Evolutionary conservation across 53 echinoderm and acorn worm genomes (phyloP).

Genomic region (Echinometra lucunter): DNA sequence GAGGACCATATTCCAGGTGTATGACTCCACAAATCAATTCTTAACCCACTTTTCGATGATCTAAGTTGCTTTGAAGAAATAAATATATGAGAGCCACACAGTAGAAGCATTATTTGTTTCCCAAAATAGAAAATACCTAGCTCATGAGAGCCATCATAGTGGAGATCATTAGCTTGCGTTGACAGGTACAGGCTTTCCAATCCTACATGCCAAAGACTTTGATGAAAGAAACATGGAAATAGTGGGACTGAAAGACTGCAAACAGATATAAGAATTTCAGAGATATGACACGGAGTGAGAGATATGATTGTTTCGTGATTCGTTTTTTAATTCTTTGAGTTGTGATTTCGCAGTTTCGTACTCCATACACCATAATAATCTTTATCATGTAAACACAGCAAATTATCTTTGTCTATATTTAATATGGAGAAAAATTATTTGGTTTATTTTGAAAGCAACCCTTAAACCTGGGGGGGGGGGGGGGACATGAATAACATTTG

Average conservation of each 20-base stretch:
- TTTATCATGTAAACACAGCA: no score
- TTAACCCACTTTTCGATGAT: slow-evolving; percentile 6
- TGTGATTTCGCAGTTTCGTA: no score
- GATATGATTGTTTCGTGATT: no score
- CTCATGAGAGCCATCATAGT: slow-evolving; percentile 26
- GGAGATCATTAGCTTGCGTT: slow-evolving; percentile 10
- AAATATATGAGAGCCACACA: background rate
- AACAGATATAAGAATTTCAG: no score
- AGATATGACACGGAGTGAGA: no score
- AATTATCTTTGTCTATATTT: no score
- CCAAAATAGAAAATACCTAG: background rate
- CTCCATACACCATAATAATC: no score
- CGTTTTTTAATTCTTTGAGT: no score
- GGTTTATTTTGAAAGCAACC: no score
- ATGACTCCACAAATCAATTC: background rate
- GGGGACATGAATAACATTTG: no score
- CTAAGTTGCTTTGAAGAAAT: background rate
- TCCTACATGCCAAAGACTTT: background rate
- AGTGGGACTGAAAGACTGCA: background rate
- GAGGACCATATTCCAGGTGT: background rate
- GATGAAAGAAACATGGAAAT: background rate
- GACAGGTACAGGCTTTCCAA: background rate
- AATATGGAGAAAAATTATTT: no score
- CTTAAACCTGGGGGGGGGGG: no score
- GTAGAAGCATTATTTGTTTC: background rate